Percentiles rank a stretch among this genome's conserved stretches.
Conservation (phyloP, 2,888 invertebrate species). For the Tyria jacobaeae region DNA sequence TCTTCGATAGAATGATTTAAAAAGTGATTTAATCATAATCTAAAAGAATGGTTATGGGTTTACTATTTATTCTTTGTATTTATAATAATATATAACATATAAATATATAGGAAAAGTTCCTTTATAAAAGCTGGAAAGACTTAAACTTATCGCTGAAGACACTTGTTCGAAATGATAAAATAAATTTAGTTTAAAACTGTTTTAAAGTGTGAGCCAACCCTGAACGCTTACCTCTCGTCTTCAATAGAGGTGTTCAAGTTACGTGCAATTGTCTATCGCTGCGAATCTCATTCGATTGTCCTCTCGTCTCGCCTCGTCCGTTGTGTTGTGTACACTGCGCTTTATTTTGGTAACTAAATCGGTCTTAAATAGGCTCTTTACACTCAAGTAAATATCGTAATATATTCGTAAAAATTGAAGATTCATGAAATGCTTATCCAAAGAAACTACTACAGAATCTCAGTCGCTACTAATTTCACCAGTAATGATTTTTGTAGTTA, state of each 20-base stretch:
- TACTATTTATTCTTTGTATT: no score
- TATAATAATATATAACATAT: no score
- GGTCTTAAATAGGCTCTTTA: slow-evolving; percentile 33
- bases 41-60: no score
- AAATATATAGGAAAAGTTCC: background rate
- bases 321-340: slow-evolving; percentile 12
- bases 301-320: slow-evolving; percentile 16
- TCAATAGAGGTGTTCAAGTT: slow-evolving; percentile 54
- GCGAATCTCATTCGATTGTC: slow-evolving; percentile 36
- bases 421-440: no score
- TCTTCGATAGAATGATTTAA: no score
- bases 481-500: no score
- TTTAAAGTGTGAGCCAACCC: slow-evolving; percentile 26
- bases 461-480: no score
- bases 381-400: slow-evolving; percentile 45
- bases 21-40: no score
- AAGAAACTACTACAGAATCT: no score
- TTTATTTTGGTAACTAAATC: slow-evolving; percentile 43
- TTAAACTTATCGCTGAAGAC: background rate
- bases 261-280: slow-evolving; percentile 50
- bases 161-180: background rate
- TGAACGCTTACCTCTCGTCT: slow-evolving; percentile 26
- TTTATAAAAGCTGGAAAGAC: background rate
- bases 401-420: no score
- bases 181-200: background rate